These are phyloP conservation scores for Lytechinus variegatus DNA, from an alignment of 35 echinoderm and acorn worm species.

Conservation along the genomic window DNA sequence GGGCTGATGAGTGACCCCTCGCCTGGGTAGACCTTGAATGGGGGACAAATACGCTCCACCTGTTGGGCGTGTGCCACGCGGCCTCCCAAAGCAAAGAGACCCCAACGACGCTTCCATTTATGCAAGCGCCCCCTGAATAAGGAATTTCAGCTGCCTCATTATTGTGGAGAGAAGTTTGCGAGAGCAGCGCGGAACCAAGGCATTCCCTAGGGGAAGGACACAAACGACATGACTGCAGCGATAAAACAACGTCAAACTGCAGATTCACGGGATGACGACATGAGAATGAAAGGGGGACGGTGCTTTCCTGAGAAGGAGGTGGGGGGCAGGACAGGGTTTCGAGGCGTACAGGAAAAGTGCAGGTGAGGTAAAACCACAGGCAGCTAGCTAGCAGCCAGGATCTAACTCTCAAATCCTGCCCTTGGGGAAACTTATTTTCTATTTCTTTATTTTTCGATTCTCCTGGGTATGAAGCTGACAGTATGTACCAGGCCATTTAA, in stretches of 20 bases:
- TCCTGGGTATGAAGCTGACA: not conserved
- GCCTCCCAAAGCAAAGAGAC: not conserved
- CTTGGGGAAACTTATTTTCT: not conserved
- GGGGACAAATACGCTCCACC: slow-evolving; percentile 26
- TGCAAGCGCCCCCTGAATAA: not conserved
- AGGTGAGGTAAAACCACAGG: slow-evolving; percentile 16
- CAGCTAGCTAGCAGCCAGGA: not conserved
- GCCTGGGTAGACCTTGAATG: not conserved
- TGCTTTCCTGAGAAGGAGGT: slow-evolving; percentile 6
- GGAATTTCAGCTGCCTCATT: slow-evolving; percentile 43
- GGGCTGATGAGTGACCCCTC: slow-evolving; percentile 35
- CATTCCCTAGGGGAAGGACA: slow-evolving; percentile 28
- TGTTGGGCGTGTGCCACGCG: slow-evolving; percentile 46
- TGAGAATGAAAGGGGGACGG: not conserved
- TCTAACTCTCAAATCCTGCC: not conserved
- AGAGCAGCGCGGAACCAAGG: not conserved
- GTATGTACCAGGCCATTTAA: not conserved
- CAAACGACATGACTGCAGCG: slow-evolving; percentile 53
- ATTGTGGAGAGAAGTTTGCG: not conserved
- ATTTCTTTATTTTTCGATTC: no score
- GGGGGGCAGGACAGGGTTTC: slow-evolving; percentile 21
- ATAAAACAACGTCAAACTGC: slow-evolving; percentile 54
- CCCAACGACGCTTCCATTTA: slow-evolving; percentile 32
- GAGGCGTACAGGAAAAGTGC: not conserved
- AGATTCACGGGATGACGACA: slow-evolving; percentile 55